Base-by-base conservation (phyloP, 2,888 invertebrate genomes). In the Magallana nippona region DNA sequence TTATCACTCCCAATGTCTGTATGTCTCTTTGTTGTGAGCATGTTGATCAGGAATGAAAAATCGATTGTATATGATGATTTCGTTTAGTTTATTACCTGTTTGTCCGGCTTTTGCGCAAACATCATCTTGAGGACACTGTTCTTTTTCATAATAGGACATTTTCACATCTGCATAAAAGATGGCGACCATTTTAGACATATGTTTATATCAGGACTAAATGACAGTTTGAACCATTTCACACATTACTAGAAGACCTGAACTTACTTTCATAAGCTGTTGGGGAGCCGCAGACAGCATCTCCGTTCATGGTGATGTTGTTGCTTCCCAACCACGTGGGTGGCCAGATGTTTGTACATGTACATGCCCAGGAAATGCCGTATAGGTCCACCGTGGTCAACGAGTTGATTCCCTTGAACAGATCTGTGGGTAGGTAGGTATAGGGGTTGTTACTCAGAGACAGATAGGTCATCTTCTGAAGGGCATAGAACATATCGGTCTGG, bases 281-380 rank as follows among this genome's bases (percentile, higher is more conserved):
- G 2, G 58, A 62, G 19, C 22, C 56, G 63, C 90, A 90, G 22
- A 87, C 63, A 15, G 86, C 84, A 13, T 88, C 88, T 10, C 90
- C 88, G n/a, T 83, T 82, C 32, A 90, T 78, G 1, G 85, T 86
- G n/a, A 90, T 84, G 83, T 88, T 88, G 83, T 88, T 89, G n/a
- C 71, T 60, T 1, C 22, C 60, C 2, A 85, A 79, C 84, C 84
- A 87, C 1, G 78, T 63, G 10, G 88, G 79, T 63, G 88, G 88
- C 90, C 90, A 90, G 15, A 85, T 78, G 71, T 87, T 82, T 8
- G 79, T 80, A 83, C 90, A 90, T 10, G 85, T 85, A 63, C 90
- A 90, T 2, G 79, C 71, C 89, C 89, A 90, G 62, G 83, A 77
- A 19, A 89, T 87, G 78, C 87, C 85, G 58, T 84, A 79, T 1